These are phyloP conservation scores for Drosophila nigrodunni DNA, from an alignment of 1,140 invertebrate species.

Conservation along the genomic window DNA sequence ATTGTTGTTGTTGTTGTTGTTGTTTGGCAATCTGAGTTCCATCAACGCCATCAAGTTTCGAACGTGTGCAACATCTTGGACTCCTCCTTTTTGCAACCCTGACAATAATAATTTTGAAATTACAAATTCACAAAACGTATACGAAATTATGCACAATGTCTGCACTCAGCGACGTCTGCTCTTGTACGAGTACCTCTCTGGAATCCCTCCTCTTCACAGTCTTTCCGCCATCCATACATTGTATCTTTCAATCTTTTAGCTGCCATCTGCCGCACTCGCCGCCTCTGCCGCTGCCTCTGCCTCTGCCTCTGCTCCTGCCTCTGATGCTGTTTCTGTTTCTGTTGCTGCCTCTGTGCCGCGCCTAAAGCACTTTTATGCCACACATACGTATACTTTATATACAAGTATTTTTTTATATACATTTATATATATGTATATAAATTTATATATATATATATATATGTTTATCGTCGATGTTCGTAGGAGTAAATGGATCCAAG, in stretches of 20 bases:
- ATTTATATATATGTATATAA: conserved; percentile 42
- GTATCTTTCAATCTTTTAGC: conserved; percentile 66
- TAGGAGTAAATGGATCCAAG: conserved; percentile 51
- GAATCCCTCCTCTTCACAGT: conserved; percentile 24
- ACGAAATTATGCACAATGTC: conserved; percentile 80
- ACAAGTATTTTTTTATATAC: conserved; percentile 32
- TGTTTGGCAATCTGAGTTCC: conserved; percentile 24
- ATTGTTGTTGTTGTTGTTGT: conserved; percentile 10
- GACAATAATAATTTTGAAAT: conserved; percentile 79
- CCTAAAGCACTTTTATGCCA: conserved; percentile 67
- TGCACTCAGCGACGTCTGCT: conserved; percentile 56
- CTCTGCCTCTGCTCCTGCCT: conserved; percentile 31
- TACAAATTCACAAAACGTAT: conserved; percentile 83
- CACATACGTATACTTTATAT: conserved; percentile 41
- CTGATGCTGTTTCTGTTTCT: conserved; percentile 4
- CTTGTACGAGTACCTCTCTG: neutral
- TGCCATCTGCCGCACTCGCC: conserved; percentile 69
- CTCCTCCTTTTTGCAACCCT: conserved; percentile 37
- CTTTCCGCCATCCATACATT: conserved; percentile 15
- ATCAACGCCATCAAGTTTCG: conserved; percentile 37
- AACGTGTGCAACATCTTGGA: conserved; percentile 30
- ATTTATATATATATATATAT: conserved; percentile 36
- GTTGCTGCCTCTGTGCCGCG: conserved; percentile 58
- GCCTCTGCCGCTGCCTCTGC: conserved; percentile 37
- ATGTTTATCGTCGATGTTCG: conserved; percentile 25